Evolutionary conservation across 2,113 vertebrate species (phyloP).

Genomic region (Platysternon megacephalum): DNA sequence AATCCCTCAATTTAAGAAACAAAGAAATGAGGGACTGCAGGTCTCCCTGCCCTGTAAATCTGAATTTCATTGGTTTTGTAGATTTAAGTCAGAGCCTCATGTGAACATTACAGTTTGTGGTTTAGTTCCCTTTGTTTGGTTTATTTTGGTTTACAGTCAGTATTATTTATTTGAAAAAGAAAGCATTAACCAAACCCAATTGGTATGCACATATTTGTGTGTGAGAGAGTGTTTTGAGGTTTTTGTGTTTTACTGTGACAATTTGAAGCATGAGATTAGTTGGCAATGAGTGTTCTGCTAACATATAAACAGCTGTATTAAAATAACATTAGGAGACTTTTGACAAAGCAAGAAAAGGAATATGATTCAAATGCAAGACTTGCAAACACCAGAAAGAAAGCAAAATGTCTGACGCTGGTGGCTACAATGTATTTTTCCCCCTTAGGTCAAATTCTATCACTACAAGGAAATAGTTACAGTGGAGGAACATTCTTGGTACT

Average conservation of each 20-base stretch:
- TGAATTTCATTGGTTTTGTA: background rate
- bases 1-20: background rate
- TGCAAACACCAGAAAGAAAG: background rate
- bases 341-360: slow-evolving; percentile 31
- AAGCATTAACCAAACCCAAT: background rate
- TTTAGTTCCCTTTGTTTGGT: slow-evolving; percentile 15
- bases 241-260: slow-evolving; percentile 14
- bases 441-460: background rate
- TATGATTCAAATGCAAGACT: background rate
- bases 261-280: background rate
- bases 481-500: background rate
- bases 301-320: background rate
- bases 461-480: background rate
- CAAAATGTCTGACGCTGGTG: background rate
- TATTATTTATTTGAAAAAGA: background rate
- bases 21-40: background rate
- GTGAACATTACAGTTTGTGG: background rate
- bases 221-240: background rate
- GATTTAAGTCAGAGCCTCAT: background rate
- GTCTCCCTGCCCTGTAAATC: background rate
- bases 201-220: background rate
- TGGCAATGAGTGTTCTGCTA: slow-evolving; percentile 1
- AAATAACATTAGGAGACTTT: slow-evolving; percentile 24
- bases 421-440: background rate
- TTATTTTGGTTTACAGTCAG: slow-evolving; percentile 21